A percentile compares a stretch with the other conserved stretches of the same genome.
Evolutionary conservation across 2,113 vertebrate species (phyloP).

Genomic region (Marmota flaviventris): DNA sequence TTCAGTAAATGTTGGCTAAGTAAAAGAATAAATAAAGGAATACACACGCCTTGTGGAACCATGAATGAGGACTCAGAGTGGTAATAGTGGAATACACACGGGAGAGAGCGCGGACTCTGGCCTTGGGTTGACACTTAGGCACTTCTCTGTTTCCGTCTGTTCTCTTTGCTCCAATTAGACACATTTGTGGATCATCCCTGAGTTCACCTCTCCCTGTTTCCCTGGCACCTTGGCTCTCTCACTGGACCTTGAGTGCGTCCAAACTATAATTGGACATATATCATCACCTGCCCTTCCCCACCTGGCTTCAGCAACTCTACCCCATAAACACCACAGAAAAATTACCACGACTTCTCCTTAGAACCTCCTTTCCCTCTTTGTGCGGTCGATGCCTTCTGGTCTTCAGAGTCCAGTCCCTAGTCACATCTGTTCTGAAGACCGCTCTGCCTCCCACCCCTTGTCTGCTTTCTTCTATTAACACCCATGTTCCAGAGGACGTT

Average conservation of each 20-base stretch:
- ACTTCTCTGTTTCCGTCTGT: background rate
- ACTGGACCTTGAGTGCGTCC: background rate
- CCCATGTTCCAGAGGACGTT: rapidly evolving
- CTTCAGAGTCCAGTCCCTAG: background rate
- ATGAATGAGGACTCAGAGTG: background rate
- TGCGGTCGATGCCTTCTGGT: rapidly evolving
- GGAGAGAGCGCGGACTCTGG: background rate
- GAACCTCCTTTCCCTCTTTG: background rate
- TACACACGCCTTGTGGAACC: no score
- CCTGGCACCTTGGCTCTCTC: background rate
- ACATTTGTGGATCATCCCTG: background rate
- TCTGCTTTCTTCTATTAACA: background rate
- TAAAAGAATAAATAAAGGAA: background rate
- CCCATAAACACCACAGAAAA: background rate
- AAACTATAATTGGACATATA: background rate
- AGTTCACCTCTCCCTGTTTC: background rate
- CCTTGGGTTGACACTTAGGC: background rate
- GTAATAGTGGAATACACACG: background rate
- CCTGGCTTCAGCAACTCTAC: background rate
- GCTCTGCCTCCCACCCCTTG: background rate
- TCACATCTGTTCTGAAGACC: background rate
- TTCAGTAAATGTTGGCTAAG: background rate
- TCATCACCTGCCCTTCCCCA: background rate
- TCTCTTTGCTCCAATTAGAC: constrained; percentile 9
- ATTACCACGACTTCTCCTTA: background rate